phyloP scores from a whole-genome alignment of 2,888 invertebrate genomes.

The Camponotus fellah region DNA sequence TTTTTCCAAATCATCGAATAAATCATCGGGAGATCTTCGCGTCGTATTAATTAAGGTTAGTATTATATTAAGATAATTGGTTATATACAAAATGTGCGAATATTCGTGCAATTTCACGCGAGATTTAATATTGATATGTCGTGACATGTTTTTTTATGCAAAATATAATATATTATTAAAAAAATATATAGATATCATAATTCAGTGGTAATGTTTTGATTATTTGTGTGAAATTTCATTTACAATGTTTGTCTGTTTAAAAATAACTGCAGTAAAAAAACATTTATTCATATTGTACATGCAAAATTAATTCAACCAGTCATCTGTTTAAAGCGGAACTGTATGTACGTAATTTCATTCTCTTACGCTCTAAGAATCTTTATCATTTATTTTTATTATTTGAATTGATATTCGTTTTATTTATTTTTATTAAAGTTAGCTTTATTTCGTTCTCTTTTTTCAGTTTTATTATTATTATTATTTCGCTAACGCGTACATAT shows the following conservation, averaged over 20 bases:
- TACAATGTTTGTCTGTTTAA: background rate
- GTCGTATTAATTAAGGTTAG: background rate
- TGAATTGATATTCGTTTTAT: background rate
- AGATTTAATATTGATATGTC: background rate
- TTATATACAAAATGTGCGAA: too few species aligned
- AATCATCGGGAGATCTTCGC: background rate
- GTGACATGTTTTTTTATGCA: background rate
- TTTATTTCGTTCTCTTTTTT: background rate
- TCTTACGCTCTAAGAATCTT: background rate
- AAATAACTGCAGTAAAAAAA: background rate
- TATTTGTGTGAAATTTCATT: background rate
- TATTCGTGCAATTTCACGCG: background rate
- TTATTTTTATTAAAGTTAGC: background rate
- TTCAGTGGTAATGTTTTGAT: background rate
- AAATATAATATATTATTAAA: background rate
- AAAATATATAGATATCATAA: background rate
- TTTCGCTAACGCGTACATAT: constrained; percentile 34
- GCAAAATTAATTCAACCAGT: background rate
- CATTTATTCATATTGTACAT: background rate
- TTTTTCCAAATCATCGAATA: background rate
- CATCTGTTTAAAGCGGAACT: background rate
- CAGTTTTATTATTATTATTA: constrained; percentile 6
- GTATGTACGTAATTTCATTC: background rate
- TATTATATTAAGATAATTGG: background rate
- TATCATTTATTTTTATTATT: constrained; percentile 6